Conservation (phyloP, 2,888 invertebrate genomes). For the Leptopterna dolabrata region DNA sequence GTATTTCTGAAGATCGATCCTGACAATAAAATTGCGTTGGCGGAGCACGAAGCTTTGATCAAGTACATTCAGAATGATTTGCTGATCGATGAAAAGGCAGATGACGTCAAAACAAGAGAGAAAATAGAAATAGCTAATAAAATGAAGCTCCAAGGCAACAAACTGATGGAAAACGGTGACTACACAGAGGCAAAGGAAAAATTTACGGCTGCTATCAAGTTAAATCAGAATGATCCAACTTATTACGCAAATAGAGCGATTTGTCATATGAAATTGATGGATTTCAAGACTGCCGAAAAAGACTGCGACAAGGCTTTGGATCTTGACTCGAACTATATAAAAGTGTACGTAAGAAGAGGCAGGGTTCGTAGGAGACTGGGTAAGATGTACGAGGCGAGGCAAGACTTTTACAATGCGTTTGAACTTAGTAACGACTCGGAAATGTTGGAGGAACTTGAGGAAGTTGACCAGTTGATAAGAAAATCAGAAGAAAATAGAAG, state of each 20-base stretch:
- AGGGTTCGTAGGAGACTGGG: slow-evolving; percentile 79
- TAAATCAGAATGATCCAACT: slow-evolving; percentile 81
- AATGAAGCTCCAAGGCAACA: slow-evolving; percentile 76
- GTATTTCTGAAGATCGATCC: slow-evolving; percentile 82
- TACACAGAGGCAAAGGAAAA: slow-evolving; percentile 88
- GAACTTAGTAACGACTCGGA: neutral
- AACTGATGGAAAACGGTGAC: slow-evolving; percentile 79
- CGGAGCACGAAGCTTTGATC: slow-evolving; percentile 68
- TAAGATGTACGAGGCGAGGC: slow-evolving; percentile 77
- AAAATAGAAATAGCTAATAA: neutral
- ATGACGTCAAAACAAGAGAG: neutral
- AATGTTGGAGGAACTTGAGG: slow-evolving; percentile 19
- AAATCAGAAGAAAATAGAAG: neutral
- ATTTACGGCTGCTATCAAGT: slow-evolving; percentile 84
- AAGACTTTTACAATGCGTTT: slow-evolving; percentile 31
- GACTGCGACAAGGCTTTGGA: slow-evolving; percentile 83
- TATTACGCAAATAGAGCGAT: slow-evolving; percentile 90
- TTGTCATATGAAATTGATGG: slow-evolving; percentile 83
- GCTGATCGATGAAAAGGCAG: neutral
- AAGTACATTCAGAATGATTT: neutral
- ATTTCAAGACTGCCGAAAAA: slow-evolving; percentile 69
- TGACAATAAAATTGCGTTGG: slow-evolving; percentile 77
- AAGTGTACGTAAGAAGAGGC: slow-evolving; percentile 86
- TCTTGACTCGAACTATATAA: slow-evolving; percentile 82
- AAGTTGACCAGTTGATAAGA: neutral